Base-by-base conservation (phyloP, 2,888 invertebrate species). In the Tipula vernalis region DNA sequence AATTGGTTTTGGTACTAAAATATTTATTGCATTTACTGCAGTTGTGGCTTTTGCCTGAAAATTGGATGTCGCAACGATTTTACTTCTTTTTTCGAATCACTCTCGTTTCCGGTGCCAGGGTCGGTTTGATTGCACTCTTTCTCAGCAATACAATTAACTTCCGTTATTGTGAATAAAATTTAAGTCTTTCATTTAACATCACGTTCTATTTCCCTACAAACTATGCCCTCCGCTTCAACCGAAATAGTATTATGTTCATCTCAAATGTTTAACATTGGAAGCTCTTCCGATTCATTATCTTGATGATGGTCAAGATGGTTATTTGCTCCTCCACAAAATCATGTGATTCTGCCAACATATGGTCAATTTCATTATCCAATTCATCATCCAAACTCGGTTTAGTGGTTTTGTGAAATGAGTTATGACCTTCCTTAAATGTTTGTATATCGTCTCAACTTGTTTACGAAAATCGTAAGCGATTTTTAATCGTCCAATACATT, bases 1-100 rank as follows among this genome's bases (percentile, higher is more conserved):
- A 88, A 88, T 91, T 91, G 0, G 90, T 90, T 88, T 90, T 90
- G 0, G 90, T 90, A 87, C 90, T 90, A 71, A 90, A 91, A 87
- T 90, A 90, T 12, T 90, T 90, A 84, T 89, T 89, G 85, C 91
- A 91, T 86, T 89, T 89, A 2, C 88, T 88, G 86, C 91, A 91
- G 10, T 89, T 42, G 44, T 85, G 85, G 5, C 39, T 39, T 84
- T 84, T 84, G 4, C 36, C 36, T 84, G 84, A 39, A 84, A 71
- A 71, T 12, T 28, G 5, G 2, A 71, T 28, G 28, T 51, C n/a
- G n/a, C 6, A 84, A 8, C n/a, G 41, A 39, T 15, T 39, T 13
- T 1, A 15, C 51, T 1, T 57, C 51, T 15, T 71, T 71, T 71
- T 71, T 71, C 0, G 71, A 71, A 71, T 71, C 71, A 71, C 71